Evolutionary conservation across 2,113 vertebrate genomes (phyloP), one percentile per base, ranked within the genome.

Genomic region (Myotis yumanensis): DNA sequence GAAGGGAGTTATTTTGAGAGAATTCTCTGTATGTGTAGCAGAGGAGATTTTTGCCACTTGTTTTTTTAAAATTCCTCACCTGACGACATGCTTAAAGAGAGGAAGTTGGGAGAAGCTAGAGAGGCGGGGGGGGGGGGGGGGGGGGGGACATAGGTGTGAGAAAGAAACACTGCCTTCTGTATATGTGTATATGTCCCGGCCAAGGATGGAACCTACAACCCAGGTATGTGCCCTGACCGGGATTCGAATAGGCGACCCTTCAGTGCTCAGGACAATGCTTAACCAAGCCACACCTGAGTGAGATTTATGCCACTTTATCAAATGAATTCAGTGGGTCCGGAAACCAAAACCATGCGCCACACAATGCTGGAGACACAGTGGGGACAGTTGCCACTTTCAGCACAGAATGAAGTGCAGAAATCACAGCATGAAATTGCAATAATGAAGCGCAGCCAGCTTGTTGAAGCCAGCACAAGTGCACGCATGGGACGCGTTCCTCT

Each of bases 1-100:
- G 89, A 96, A 96, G 66, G 66, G 85, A 82, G 43, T 66, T 91
- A 87, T 88, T 96, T 80, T 87, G 62, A 84, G 75, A 91, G 7
- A 79, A 43, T 76, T 81, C 54, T 95, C 86, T 90, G 73, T 82
- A 48, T 9, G 51, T 52, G 48, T 40, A 82, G 59, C 40, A 69
- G 37, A 91, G 68, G 9, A 76, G 35, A 52, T 30, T 46, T 69
- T 57, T 75, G 64, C 51, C 35, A 83, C 11, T 80, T 93, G 84
- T 86, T 14, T 18, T 59, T 59, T 59, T 22, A 9, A 18, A 54
- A 14, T 64, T 32, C 12, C 28, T 64, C 62, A 32, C 62, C 62
- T 30, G 14, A 66, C 30, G 62, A 66, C 14, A 66, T 66, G 62
- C 62, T 66, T 66, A 66, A 32, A 66, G 62, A 32, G 28, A 64